Percentiles rank a stretch among this genome's conserved stretches.
Evolutionary conservation across 2,797 vertebrate species (phyloP).

Genomic region (Cygnus olor): DNA sequence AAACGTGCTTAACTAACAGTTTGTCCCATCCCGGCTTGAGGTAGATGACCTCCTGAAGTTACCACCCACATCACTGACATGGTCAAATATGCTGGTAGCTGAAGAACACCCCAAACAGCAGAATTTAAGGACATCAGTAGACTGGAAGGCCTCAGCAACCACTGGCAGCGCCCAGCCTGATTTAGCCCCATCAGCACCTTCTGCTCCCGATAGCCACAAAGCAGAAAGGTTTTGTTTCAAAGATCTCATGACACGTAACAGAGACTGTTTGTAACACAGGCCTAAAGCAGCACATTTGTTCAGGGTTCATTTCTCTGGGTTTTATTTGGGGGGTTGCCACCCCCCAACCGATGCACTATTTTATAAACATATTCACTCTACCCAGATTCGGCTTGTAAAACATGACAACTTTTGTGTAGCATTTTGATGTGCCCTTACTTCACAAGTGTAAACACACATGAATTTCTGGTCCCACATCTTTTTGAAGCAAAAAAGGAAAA

Average conservation of each 20-base stretch:
- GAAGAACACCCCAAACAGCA: neutral
- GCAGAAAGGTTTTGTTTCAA: neutral
- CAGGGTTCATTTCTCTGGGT: neutral
- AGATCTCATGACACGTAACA: accelerated
- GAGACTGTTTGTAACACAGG: neutral
- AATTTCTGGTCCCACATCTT: constrained; percentile 43
- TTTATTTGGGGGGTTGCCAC: neutral
- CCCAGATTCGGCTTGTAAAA: neutral
- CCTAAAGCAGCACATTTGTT: neutral
- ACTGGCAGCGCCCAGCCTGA: neutral
- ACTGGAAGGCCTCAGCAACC: neutral
- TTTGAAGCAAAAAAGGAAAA: neutral
- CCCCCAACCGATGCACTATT: neutral
- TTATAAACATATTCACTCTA: constrained; percentile 40
- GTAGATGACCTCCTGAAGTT: constrained; percentile 15
- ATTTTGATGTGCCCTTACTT: constrained; percentile 16
- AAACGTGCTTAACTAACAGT: neutral
- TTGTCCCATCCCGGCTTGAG: neutral
- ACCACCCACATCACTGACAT: neutral
- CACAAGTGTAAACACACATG: constrained; percentile 19
- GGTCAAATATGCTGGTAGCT: neutral
- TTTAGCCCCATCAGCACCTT: neutral
- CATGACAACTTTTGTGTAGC: neutral
- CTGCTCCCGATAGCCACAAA: neutral
- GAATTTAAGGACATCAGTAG: neutral